Evolutionary conservation across 2,797 vertebrate genomes (phyloP), one percentile per base, ranked within the genome.

Genomic region (Centropyge bicolor): DNA sequence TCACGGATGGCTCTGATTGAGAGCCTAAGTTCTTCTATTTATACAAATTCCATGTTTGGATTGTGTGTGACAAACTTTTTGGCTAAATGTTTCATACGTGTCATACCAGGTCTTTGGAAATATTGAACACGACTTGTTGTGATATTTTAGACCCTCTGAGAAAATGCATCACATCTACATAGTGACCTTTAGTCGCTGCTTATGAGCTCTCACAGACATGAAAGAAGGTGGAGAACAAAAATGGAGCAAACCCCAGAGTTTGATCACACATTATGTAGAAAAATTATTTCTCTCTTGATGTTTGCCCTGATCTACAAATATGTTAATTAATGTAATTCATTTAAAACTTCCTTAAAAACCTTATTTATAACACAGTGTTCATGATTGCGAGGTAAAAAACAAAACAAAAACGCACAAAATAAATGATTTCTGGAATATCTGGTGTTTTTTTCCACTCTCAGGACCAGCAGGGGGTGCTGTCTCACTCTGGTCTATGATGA

Each of bases 21-120:
- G 82, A 82, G 79, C 74, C 64, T 19, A 66, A 48, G 36, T 69
- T 74, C 17, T 31, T 65, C 51, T 52, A 4, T 63, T 77, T 63
- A n/a, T 62, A 45, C 43, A 70, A 60, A 55, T 55, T 6, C 35
- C 3, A 45, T 70, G 49, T 75, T 78, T 57, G 35, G 38, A 74
- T 8, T 48, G 1, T 45, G 14, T 66, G 1, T 56, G 19, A 43
- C 67, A 48, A 19, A 71, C 55, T 61, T 71, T 55, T 60, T 61
- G 40, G 27, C 13, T 55, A 66, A 71, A 76, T 71, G 71, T 54
- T 54, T 75, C 54, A 65, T 10, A 43, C 16, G 12, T 27, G 54
- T 16, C 11, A 45, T 41, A 45, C 3, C 27, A 20, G 14, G 31
- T 49, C 69, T 63, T 57, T 61, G 51, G 31, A 71, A 48, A 66